Base-by-base conservation (phyloP, 1,140 invertebrate genomes). In the Drosophila bocki region DNA sequence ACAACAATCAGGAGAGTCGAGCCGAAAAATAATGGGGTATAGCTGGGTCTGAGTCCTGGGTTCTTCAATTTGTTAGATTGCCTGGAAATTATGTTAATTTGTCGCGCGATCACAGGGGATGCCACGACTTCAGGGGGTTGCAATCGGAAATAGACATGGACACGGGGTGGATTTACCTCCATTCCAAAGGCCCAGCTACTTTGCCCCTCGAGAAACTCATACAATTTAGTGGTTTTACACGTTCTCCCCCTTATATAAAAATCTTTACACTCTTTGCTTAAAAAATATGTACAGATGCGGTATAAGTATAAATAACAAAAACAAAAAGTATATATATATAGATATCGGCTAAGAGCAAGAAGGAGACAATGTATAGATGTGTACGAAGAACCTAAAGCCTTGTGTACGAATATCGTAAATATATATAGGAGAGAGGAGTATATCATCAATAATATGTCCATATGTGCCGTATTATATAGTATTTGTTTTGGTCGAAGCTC, bases 401-500 rank as follows among this genome's bases (percentile, higher is more conserved):
- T 80, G 67, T 53, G 32, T 75, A 76, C 60, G 74, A 76, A 76
- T 75, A 61, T 77, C 75, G 75, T 56, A 72, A 62, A 41, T 74
- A 75, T 68, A 58, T 68, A 58, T 65, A 65, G 42, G 56, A 47
- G 35, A 39, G 19, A 35, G 64, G 51, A 79, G 60, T 78, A 53
- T 70, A 45, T 58, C 33, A 53, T 69, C 29, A 22, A 41, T 48
- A 62, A 22, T 56, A 56, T 63, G 53, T 63, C 17, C 58, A 8
- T 32, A 68, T 75, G 47, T 58, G 54, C 47, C 62, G 32, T 64
- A 17, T 17, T 44, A 35, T 45, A 32, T 51, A 42, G 44, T 58
- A 37, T 32, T 47, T 62, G 26, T 75, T 87, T 88, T 88, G 84
- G 84, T 88, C 81, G 48, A 88, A 88, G 84, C 84, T 88, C 71